Percentiles rank a stretch among this genome's conserved stretches.
These are phyloP conservation scores for Platysteira castanea DNA, from an alignment of 2,113 vertebrate genomes.

Conservation along the genomic window DNA sequence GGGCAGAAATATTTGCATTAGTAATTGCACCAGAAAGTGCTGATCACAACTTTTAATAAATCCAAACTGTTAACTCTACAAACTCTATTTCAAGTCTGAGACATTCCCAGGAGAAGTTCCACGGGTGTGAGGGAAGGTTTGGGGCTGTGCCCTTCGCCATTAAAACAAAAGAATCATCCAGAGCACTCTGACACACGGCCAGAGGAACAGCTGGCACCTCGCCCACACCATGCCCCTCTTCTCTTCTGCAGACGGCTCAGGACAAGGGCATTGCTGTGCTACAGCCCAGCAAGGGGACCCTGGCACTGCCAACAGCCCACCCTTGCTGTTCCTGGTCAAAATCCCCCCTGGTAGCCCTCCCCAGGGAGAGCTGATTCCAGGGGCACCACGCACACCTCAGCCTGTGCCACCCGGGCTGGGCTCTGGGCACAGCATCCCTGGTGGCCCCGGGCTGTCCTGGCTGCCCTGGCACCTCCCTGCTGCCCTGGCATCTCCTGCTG, in stretches of 20 bases:
- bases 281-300: neutral
- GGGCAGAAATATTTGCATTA: constrained; percentile 40
- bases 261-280: neutral
- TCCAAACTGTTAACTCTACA: neutral
- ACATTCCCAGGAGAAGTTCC: accelerated
- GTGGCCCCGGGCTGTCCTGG: too few relatives aligned
- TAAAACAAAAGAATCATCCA: neutral
- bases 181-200: neutral
- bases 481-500: too few relatives aligned
- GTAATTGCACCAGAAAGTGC: constrained; percentile 36
- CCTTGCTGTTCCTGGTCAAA: neutral
- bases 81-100: neutral
- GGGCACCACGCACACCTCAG: neutral
- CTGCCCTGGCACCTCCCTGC: neutral
- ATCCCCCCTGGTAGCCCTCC: neutral
- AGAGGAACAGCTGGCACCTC: neutral
- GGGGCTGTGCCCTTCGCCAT: neutral
- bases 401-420: accelerated
- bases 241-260: neutral
- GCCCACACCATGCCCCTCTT: accelerated
- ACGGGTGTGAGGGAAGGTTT: neutral
- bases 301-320: neutral
- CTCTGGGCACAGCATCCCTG: neutral
- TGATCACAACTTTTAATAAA: constrained; percentile 34
- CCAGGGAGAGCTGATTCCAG: neutral